Percentiles rank a stretch among this genome's conserved stretches.
These are phyloP conservation scores for Caenorhabditis angaria DNA, from an alignment of 2,888 invertebrate genomes.

Conservation along the genomic window DNA sequence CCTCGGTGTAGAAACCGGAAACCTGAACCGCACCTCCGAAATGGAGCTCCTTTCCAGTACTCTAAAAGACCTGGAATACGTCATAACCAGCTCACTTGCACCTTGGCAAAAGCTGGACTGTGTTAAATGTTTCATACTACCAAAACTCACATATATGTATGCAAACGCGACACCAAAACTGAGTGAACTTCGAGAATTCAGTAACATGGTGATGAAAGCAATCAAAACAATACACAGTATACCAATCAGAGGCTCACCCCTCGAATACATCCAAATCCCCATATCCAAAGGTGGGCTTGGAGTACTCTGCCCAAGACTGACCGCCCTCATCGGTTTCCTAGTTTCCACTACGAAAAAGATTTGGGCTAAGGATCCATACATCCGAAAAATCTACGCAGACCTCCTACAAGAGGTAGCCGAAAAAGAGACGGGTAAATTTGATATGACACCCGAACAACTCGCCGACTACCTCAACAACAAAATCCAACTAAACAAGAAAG, in stretches of 20 bases:
- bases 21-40: background rate
- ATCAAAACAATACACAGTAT: conserved; percentile 8
- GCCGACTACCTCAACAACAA: conserved; percentile 12
- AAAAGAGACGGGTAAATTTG: background rate
- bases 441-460: background rate
- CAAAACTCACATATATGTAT: conserved; percentile 14
- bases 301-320: conserved; percentile 6
- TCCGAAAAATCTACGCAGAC: conserved; percentile 4
- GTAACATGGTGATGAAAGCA: conserved; percentile 6
- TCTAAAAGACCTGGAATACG: background rate
- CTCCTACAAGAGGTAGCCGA: conserved; percentile 2
- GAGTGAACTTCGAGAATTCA: conserved; percentile 8
- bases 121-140: conserved; percentile 13
- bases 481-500: background rate
- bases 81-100: background rate
- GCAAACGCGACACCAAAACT: conserved; percentile 6
- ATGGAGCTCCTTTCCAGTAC: background rate
- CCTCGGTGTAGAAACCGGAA: conserved; percentile 14
- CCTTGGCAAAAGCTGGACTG: conserved; percentile 19
- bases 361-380: conserved; percentile 19
- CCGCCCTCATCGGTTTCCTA: conserved; percentile 11
- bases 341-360: conserved; percentile 12
- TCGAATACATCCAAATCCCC: conserved; percentile 14
- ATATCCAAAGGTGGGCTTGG: conserved; percentile 14
- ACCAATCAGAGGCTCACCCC: conserved; percentile 6